Evolutionary conservation across 2,797 vertebrate genomes (phyloP).

Genomic region (Phoebastria nigripes): DNA sequence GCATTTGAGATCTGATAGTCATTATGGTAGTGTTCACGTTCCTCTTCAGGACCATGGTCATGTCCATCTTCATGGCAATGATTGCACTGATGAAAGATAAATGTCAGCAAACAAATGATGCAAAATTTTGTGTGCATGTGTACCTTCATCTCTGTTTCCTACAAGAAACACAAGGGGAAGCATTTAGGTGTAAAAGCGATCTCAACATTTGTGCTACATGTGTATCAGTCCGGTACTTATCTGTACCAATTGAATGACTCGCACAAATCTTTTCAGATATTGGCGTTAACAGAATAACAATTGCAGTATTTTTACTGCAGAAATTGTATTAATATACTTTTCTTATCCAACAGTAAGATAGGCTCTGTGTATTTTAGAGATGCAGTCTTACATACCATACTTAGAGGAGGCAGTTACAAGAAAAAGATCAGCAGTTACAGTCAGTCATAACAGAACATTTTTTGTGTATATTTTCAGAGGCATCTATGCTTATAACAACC

Average conservation of each 20-base stretch:
- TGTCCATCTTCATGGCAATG: slow-evolving; percentile 85
- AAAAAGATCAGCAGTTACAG: not conserved
- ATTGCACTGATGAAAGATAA: slow-evolving; percentile 91
- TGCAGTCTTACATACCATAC: not conserved
- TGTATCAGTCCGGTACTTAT: not conserved
- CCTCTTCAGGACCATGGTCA: slow-evolving; percentile 65
- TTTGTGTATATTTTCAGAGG: not conserved
- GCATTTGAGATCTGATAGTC: slow-evolving; percentile 86
- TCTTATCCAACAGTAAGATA: not conserved
- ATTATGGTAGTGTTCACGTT: slow-evolving; percentile 69
- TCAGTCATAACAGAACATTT: not conserved
- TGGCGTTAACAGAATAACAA: not conserved
- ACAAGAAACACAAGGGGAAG: slow-evolving; percentile 68
- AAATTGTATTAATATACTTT: not conserved
- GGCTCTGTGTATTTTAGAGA: not conserved
- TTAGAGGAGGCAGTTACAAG: not conserved
- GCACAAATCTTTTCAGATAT: not conserved
- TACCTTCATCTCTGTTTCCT: slow-evolving; percentile 91
- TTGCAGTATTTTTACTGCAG: not conserved
- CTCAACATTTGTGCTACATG: not conserved
- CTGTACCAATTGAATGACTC: not conserved
- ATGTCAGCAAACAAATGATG: slow-evolving; percentile 95
- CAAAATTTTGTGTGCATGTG: slow-evolving; percentile 94
- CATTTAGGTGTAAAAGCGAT: not conserved
- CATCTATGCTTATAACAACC: not conserved